These are phyloP conservation scores for Charina bottae DNA, from an alignment of 2,113 vertebrate species.

Conservation along the genomic window DNA sequence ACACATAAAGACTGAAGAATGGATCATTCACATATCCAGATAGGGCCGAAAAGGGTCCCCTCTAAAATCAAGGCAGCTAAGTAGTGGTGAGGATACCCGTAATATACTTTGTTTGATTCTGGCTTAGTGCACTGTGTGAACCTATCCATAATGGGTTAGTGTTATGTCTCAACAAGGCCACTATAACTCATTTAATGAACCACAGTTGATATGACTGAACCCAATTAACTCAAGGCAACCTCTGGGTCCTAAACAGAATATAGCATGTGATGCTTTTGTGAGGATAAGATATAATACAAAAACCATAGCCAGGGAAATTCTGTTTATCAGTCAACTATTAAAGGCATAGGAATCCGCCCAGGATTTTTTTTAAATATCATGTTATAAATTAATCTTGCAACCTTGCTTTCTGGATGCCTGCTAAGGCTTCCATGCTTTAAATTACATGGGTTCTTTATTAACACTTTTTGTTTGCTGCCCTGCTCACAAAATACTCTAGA, in stretches of 20 bases:
- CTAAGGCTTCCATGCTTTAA: not conserved
- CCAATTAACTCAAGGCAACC: not conserved
- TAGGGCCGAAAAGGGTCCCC: not conserved
- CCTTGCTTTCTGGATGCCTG: not conserved
- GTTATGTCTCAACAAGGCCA: not conserved
- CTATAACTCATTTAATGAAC: not conserved
- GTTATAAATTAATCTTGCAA: not conserved
- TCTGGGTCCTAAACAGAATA: not conserved
- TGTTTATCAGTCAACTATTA: not conserved
- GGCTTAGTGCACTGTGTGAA: not conserved
- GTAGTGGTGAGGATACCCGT: no score
- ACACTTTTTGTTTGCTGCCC: not conserved
- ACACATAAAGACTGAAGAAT: not conserved
- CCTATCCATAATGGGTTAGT: not conserved
- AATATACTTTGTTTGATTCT: not conserved
- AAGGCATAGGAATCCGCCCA: not conserved
- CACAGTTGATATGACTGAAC: not conserved
- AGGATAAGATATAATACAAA: not conserved
- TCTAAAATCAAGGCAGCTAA: not conserved
- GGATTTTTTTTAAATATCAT: not conserved
- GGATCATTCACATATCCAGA: not conserved
- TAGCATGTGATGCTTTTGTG: not conserved
- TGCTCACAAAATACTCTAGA: not conserved
- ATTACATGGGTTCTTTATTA: not conserved
- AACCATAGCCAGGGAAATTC: not conserved